Base-by-base conservation (phyloP, 2,797 vertebrate species). In the Clamator glandarius region DNA sequence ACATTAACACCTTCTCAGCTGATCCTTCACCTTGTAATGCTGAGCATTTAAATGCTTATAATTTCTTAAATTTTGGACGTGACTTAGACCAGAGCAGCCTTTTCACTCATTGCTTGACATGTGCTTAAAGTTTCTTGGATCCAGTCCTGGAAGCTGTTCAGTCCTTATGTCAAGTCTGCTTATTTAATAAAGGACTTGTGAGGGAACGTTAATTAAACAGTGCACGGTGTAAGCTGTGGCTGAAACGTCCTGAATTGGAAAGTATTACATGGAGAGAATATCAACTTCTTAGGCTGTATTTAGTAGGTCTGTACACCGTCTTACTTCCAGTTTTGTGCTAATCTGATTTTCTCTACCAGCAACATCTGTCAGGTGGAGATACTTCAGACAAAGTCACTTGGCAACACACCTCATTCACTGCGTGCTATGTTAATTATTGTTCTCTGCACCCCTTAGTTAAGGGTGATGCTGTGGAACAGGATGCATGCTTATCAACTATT, bases 101-200 rank as follows among this genome's bases (percentile, higher is more conserved):
- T 82, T 89, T 91, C 69, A 36, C 51, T 17, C 5, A 36, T 54
- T 73, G 80, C 89, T 90, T 94, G 57, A 59, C 42, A 11, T 41
- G 68, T 57, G 36, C 82, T 77, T 85, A 8, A 79, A 70, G 67
- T 54, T 80, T 90, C 12, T 57, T 96, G 87, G 91, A 94, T 85
- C 11, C 33, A n/a, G 0, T 92, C 84, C 92, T 95, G 82, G 75
- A 57, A 87, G 82, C 82, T 89, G 91, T 50, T 92, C 50, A 29
- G 89, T 94, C 81, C 25, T 83, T 89, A 14, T 79, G 93, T 96
- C 93, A 94, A 55, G 66, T 92, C 84, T 96, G 95, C 95, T 96
- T 96, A 96, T 92, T 95, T 91, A 96, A 89, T 80, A 74, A 79
- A 94, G 93, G 89, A 95, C 93, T 85, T 96, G 78, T 89, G 91